A percentile compares a stretch with the other conserved stretches of the same genome.
Evolutionary conservation across 2,113 vertebrate genomes (phyloP).

Genomic region (Campylomormyrus numenius): DNA sequence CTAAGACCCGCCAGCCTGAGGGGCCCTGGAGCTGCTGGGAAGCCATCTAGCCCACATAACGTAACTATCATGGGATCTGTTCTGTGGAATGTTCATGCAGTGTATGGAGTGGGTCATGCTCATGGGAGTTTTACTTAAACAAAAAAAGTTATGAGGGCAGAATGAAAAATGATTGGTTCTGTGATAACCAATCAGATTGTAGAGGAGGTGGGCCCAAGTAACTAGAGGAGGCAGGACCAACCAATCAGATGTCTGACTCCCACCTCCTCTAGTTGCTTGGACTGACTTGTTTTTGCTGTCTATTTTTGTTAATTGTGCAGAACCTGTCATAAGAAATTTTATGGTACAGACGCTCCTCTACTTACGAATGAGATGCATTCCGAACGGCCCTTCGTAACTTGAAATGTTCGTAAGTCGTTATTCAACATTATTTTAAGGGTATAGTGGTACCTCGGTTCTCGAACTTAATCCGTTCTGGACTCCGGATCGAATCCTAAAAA

Average conservation of each 20-base stretch:
- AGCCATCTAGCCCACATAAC: slow-evolving; percentile 68
- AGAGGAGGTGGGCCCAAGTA: background rate
- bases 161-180: background rate
- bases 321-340: background rate
- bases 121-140: background rate
- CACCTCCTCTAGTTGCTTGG: background rate
- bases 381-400: no score
- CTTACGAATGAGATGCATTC: no score
- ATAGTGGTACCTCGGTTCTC: no score
- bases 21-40: slow-evolving; percentile 63
- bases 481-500: no score
- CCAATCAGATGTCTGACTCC: background rate
- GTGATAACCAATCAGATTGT: background rate
- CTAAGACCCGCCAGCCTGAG: slow-evolving; percentile 80
- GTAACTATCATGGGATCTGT: slow-evolving; percentile 52
- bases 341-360: background rate
- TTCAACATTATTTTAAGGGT: no score
- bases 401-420: no score
- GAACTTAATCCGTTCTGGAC: no score
- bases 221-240: background rate
- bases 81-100: background rate
- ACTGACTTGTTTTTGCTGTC: background rate
- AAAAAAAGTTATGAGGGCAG: background rate
- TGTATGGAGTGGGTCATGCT: background rate
- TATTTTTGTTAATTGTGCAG: background rate